Conservation (phyloP, 2,113 vertebrate genomes). For the Microcebus murinus region DNA sequence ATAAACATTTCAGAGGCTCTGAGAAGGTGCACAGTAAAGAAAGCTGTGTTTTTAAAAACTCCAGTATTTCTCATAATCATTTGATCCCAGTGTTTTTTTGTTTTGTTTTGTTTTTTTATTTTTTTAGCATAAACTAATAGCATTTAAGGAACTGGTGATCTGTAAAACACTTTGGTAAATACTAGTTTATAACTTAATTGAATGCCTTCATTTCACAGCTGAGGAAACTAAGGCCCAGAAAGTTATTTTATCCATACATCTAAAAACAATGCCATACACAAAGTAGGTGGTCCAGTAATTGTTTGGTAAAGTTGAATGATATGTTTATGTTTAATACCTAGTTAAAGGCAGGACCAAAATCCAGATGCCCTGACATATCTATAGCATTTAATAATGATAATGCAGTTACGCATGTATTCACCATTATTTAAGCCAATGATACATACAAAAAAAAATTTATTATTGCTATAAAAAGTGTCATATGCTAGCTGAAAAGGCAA, state of each 20-base stretch:
- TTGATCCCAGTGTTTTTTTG: not conserved
- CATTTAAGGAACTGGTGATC: not conserved
- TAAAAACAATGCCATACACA: conserved; percentile 9
- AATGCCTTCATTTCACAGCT: not conserved
- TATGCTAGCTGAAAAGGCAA: conserved; percentile 13
- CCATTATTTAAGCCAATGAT: conserved; percentile 15
- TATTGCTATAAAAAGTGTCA: conserved; percentile 18
- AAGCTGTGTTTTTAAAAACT: not conserved
- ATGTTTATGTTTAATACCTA: not conserved
- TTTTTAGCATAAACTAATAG: not conserved
- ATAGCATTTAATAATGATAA: conserved; percentile 34
- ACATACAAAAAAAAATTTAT: not conserved
- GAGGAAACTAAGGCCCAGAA: not conserved
- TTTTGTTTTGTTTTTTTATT: not conserved
- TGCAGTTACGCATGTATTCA: not conserved
- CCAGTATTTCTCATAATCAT: conserved; percentile 12
- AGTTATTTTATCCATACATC: not conserved
- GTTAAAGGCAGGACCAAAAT: not conserved
- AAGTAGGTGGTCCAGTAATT: not conserved
- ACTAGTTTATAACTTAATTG: conserved; percentile 3
- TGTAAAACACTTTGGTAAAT: conserved; percentile 17
- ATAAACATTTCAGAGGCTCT: not conserved
- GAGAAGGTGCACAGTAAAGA: not conserved
- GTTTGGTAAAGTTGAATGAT: not conserved
- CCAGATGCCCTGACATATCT: not conserved